phyloP scores from a whole-genome alignment of 1,140 invertebrate species.

The Atta texana region DNA sequence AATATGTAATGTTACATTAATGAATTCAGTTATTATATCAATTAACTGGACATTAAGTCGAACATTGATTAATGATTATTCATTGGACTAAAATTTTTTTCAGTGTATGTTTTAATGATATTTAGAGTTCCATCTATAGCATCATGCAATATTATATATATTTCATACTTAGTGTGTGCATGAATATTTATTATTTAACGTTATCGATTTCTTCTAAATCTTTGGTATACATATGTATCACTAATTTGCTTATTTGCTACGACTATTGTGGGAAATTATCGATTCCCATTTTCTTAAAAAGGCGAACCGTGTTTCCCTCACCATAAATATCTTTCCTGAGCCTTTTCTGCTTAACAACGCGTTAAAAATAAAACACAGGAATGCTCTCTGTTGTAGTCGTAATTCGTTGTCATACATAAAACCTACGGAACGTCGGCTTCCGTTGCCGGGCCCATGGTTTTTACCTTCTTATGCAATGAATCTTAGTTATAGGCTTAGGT shows the following conservation, averaged over 20 bases:
- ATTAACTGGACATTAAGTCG: no score
- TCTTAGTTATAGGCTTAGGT: conserved; percentile 53
- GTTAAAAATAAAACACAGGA: conserved; percentile 50
- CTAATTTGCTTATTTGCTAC: background rate
- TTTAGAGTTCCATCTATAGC: background rate
- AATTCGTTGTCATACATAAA: conserved; percentile 50
- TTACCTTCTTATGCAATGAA: conserved; percentile 59
- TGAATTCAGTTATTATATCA: no score
- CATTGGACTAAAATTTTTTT: no score
- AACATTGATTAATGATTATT: no score
- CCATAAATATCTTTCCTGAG: conserved; percentile 18
- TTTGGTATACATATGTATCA: background rate
- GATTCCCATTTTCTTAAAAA: background rate
- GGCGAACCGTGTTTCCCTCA: background rate
- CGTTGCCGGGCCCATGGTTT: conserved; percentile 42
- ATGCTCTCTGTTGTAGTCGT: conserved; percentile 9
- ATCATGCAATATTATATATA: background rate
- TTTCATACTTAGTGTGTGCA: background rate
- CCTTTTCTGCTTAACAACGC: conserved; percentile 6
- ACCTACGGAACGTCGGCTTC: conserved; percentile 46
- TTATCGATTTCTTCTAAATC: background rate
- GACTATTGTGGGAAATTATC: background rate
- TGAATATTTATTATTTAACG: conserved; percentile 12
- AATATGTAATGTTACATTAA: no score
- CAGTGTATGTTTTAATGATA: background rate